These are phyloP conservation scores for Catocala nupta DNA, from an alignment of 2,888 invertebrate species.

Conservation along the genomic window DNA sequence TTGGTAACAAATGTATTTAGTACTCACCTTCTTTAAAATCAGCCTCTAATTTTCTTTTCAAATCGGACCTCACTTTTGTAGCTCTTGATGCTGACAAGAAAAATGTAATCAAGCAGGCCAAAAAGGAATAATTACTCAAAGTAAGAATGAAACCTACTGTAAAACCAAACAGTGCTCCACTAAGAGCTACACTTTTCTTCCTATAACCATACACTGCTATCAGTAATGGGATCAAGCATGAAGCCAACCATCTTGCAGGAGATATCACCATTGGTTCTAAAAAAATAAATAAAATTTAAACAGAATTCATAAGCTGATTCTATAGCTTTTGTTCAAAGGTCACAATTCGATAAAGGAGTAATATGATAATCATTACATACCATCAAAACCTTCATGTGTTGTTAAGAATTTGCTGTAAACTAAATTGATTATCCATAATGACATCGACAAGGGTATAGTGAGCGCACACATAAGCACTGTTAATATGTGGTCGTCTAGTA, in stretches of 20 bases:
- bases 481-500: constrained; percentile 77
- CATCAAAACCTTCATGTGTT: constrained; percentile 84
- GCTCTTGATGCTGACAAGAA: constrained; percentile 93
- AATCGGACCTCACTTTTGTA: constrained; percentile 91
- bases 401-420: constrained; percentile 88
- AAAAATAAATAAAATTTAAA: constrained; percentile 5
- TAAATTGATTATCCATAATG: constrained; percentile 92
- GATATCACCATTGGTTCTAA: constrained; percentile 88
- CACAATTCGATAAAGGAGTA: too few species aligned
- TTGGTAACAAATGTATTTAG: neutral
- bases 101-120: constrained; percentile 91
- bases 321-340: too few species aligned
- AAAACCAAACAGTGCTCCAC: constrained; percentile 91
- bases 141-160: constrained; percentile 92
- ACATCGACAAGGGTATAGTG: constrained; percentile 92
- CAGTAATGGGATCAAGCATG: constrained; percentile 89
- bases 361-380: constrained; percentile 63
- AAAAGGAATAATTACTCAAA: constrained; percentile 92
- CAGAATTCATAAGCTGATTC: too few species aligned
- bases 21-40: constrained; percentile 92
- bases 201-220: constrained; percentile 90
- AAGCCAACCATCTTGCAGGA: constrained; percentile 89
- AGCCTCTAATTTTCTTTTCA: constrained; percentile 90
- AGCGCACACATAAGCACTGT: constrained; percentile 89
- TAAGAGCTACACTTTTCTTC: constrained; percentile 89